A percentile compares a stretch with the other conserved stretches of the same genome.
phyloP scores from a whole-genome alignment of 2,113 vertebrate genomes.

The Anolis sagrei region DNA sequence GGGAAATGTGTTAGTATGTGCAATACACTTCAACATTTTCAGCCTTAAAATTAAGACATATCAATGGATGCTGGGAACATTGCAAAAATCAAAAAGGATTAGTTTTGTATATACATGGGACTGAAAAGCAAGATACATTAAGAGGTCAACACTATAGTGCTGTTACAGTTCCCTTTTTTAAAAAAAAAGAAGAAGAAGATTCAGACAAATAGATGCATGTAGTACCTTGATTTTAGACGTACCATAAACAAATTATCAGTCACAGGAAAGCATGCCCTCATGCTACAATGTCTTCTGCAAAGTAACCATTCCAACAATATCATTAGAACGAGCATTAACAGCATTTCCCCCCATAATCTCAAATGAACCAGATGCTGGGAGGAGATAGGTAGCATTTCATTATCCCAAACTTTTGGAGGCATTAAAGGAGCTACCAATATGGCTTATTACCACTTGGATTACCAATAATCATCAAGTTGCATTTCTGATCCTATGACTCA shows the following conservation, averaged over 20 bases:
- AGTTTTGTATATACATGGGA: constrained; percentile 61
- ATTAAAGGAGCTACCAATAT: accelerated
- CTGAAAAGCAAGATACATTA: constrained; percentile 38
- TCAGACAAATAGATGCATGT: constrained; percentile 37
- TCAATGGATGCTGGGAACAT: constrained; percentile 68
- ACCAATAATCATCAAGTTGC: accelerated
- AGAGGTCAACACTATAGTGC: constrained; percentile 49
- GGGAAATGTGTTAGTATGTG: constrained; percentile 60
- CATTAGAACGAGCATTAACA: constrained; percentile 20
- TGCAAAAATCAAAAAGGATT: constrained; percentile 60
- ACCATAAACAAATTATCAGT: constrained; percentile 56
- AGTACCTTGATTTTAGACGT: constrained; percentile 60
- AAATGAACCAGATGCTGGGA: constrained; percentile 2
- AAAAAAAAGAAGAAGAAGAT: constrained; percentile 31
- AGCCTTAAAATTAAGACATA: constrained; percentile 80
- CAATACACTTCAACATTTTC: constrained; percentile 67
- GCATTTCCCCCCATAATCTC: not conserved
- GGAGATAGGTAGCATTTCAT: not conserved
- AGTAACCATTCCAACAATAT: constrained; percentile 35
- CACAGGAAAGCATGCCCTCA: constrained; percentile 23
- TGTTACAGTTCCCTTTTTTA: constrained; percentile 70
- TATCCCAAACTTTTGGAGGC: not conserved
- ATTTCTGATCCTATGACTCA: not conserved
- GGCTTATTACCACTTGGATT: not conserved
- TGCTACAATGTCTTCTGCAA: constrained; percentile 31